A percentile compares a stretch with the other conserved stretches of the same genome.
These are phyloP conservation scores for Lytechinus pictus DNA, from an alignment of 35 echinoderm and acorn worm genomes.

Conservation along the genomic window DNA sequence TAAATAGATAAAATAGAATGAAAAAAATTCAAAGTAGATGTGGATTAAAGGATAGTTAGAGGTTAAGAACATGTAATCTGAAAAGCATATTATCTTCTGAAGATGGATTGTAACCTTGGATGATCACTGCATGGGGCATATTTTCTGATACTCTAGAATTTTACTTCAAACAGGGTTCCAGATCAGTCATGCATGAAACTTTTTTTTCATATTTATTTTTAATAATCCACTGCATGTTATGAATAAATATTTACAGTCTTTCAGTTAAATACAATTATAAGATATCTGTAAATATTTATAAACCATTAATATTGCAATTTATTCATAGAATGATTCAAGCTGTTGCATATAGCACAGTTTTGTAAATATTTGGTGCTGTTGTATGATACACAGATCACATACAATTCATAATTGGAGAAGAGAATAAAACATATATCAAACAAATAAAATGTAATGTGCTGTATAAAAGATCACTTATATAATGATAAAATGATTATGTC, in stretches of 20 bases:
- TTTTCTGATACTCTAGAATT: too few species aligned
- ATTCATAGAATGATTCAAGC: not conserved
- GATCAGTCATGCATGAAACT: not conserved
- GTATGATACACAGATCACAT: not conserved
- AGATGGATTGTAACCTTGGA: too few species aligned
- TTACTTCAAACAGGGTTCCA: not conserved
- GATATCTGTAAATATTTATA: not conserved
- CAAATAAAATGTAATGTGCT: not conserved
- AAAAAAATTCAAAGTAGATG: too few species aligned
- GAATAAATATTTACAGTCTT: not conserved
- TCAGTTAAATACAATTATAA: not conserved
- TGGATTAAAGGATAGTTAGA: too few species aligned
- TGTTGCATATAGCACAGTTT: not conserved
- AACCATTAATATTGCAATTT: not conserved
- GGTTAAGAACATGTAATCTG: too few species aligned
- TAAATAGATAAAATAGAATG: too few species aligned
- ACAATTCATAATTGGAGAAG: not conserved
- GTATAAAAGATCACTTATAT: slow-evolving; percentile 6
- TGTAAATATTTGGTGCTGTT: not conserved
- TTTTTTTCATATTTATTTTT: too few species aligned
- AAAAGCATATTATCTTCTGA: too few species aligned
- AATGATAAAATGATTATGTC: not conserved
- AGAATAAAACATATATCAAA: not conserved
- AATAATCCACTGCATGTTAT: not conserved
- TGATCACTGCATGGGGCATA: too few species aligned